These are phyloP conservation scores for Cyclargus thomasi DNA, from an alignment of 1,140 invertebrate species.

Conservation along the genomic window DNA sequence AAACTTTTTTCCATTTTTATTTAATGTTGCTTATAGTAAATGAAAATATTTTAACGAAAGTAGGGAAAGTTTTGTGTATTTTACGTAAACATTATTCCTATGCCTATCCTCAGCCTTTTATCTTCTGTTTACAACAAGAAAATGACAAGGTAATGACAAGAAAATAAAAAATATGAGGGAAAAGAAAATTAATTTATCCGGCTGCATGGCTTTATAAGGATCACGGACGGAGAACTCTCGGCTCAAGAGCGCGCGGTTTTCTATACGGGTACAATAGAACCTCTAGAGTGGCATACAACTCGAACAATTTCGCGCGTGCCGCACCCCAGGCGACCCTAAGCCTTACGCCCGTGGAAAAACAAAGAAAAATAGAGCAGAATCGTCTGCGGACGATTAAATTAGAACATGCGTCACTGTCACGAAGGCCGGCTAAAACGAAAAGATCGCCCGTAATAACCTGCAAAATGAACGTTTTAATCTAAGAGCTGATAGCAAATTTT, in stretches of 20 bases:
- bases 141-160: neutral
- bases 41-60: too few relatives aligned
- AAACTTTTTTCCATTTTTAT: too few relatives aligned
- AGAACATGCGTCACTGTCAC: conserved; percentile 63
- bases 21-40: too few relatives aligned
- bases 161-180: conserved; percentile 2
- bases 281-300: conserved; percentile 41
- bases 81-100: too few relatives aligned
- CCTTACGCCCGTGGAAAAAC: conserved; percentile 29
- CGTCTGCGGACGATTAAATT: conserved; percentile 50
- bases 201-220: conserved; percentile 36
- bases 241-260: conserved; percentile 43
- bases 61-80: too few relatives aligned
- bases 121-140: neutral
- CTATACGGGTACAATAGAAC: conserved; percentile 54
- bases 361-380: conserved; percentile 30
- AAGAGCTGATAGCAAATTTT: too few relatives aligned
- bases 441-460: conserved; percentile 59
- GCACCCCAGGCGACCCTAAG: conserved; percentile 29
- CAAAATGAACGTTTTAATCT: conserved; percentile 64
- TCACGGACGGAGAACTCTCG: conserved; percentile 37
- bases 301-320: conserved; percentile 30
- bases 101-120: too few relatives aligned
- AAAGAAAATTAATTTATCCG: conserved; percentile 29
- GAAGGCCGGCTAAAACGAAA: conserved; percentile 41